A percentile compares a stretch with the other conserved stretches of the same genome.
phyloP scores from a whole-genome alignment of 2,797 vertebrate genomes.

The Pygocentrus nattereri region DNA sequence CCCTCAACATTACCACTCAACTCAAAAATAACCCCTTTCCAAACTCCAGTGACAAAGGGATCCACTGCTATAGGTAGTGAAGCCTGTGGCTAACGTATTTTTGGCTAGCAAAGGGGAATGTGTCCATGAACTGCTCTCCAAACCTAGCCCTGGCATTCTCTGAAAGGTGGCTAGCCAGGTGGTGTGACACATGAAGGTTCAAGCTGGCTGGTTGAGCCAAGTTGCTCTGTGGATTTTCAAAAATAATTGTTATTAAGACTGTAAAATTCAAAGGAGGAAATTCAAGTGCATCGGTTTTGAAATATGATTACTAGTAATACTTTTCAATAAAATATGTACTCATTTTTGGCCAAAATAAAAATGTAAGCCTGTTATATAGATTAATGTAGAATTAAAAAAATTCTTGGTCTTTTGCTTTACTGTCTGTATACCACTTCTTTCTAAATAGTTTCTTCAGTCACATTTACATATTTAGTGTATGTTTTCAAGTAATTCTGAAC shows the following conservation, averaged over 20 bases:
- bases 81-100: constrained; percentile 82
- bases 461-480: not conserved
- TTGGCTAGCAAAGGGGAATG: constrained; percentile 73
- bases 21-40: constrained; percentile 91
- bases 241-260: constrained; percentile 11
- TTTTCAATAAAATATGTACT: too few species aligned
- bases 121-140: constrained; percentile 74
- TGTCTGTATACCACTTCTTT: too few species aligned
- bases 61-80: constrained; percentile 80
- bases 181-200: not conserved
- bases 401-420: too few species aligned
- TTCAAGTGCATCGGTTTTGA: not conserved
- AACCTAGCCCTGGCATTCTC: constrained; percentile 53
- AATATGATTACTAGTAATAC: too few species aligned
- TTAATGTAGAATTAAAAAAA: too few species aligned
- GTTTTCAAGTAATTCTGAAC: not conserved
- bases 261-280: not conserved
- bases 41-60: constrained; percentile 89
- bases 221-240: not conserved
- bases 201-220: not conserved
- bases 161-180: constrained; percentile 8
- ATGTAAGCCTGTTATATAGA: too few species aligned
- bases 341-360: too few species aligned
- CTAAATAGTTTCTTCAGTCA: not conserved
- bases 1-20: constrained; percentile 34